Conservation (phyloP, 2,113 vertebrate genomes). For the Gorsachius goisagi region DNA sequence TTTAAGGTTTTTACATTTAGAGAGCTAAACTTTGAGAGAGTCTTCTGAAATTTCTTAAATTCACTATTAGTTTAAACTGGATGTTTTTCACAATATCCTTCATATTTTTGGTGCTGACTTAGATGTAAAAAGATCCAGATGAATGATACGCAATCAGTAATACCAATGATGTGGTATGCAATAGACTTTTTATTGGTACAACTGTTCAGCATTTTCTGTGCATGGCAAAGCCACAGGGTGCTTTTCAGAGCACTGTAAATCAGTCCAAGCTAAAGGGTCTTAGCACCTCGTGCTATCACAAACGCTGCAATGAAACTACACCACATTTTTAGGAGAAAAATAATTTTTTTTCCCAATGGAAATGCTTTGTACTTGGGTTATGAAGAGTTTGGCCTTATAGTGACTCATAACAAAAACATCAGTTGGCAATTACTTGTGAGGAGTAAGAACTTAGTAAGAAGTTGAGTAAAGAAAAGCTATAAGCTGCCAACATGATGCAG, state of each 20-base stretch:
- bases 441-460: neutral
- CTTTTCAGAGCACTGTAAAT: neutral
- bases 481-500: neutral
- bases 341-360: fast-evolving
- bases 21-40: neutral
- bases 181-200: neutral
- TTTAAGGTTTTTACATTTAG: neutral
- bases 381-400: neutral
- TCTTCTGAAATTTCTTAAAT: neutral
- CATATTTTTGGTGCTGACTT: neutral
- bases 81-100: neutral
- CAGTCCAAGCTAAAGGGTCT: neutral
- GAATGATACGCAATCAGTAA: neutral
- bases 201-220: neutral
- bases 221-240: neutral
- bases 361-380: neutral
- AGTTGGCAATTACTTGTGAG: neutral
- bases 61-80: neutral
- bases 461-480: neutral
- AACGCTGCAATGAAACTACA: neutral
- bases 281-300: neutral
- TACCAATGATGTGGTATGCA: neutral
- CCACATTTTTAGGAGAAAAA: neutral
- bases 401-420: neutral
- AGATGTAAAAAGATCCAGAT: neutral